phyloP scores from a whole-genome alignment of 1,140 invertebrate genomes.

The Pantala flavescens region DNA sequence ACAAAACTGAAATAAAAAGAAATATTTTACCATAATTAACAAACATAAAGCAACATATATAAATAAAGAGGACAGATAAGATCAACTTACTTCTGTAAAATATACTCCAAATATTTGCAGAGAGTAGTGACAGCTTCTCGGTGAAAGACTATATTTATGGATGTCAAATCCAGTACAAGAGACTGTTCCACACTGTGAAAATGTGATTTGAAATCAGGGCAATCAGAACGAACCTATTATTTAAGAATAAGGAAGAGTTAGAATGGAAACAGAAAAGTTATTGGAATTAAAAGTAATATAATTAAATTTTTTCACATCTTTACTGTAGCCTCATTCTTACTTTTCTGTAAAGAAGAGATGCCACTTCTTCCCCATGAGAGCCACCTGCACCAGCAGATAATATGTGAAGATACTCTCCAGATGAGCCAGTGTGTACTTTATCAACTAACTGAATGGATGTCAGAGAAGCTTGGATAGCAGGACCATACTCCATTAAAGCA shows the following conservation, averaged over 20 bases:
- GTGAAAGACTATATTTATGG: constrained; percentile 55
- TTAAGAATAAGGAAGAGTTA: constrained; percentile 15
- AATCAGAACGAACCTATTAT: constrained; percentile 58
- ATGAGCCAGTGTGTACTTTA: constrained; percentile 61
- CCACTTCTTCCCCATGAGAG: constrained; percentile 41
- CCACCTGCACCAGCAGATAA: constrained; percentile 23
- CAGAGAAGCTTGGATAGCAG: constrained; percentile 62
- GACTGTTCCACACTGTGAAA: constrained; percentile 74
- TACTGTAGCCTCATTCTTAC: constrained; percentile 32
- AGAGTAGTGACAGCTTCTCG: constrained; percentile 60
- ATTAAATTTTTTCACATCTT: constrained; percentile 13
- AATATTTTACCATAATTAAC: too few species aligned
- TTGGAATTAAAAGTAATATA: constrained; percentile 7
- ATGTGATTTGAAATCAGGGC: constrained; percentile 70
- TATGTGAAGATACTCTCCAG: constrained; percentile 56
- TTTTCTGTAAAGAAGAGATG: constrained; percentile 65
- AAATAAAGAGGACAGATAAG: background rate
- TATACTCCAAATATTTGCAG: constrained; percentile 46
- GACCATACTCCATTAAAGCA: constrained; percentile 67
- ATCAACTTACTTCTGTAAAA: constrained; percentile 34
- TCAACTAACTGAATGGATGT: constrained; percentile 63
- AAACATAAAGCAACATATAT: too few species aligned
- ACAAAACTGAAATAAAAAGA: too few species aligned
- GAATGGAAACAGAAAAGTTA: background rate
- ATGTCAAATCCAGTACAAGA: constrained; percentile 56